phyloP scores from a whole-genome alignment of 2,113 vertebrate species.

The Odobenus rosmarus region DNA sequence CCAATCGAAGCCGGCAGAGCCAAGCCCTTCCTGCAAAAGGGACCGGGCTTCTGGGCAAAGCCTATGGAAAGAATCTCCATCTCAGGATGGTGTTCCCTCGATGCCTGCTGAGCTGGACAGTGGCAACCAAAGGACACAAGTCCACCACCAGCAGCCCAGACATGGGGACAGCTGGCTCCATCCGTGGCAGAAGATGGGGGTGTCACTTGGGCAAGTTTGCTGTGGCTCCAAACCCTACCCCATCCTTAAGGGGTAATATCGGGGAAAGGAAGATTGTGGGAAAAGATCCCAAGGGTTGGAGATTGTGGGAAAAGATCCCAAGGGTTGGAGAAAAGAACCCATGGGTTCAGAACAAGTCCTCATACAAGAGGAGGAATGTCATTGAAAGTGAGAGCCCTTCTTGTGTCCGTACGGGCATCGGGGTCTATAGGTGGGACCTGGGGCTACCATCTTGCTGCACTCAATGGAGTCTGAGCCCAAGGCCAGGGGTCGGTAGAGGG shows the following conservation, averaged over 20 bases:
- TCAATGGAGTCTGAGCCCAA: background rate
- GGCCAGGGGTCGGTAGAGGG: background rate
- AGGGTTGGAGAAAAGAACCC: background rate
- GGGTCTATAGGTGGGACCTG: background rate
- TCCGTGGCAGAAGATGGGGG: accelerated
- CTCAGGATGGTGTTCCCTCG: background rate
- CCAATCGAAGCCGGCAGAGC: background rate
- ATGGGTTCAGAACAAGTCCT: background rate
- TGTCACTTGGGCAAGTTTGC: too few species aligned
- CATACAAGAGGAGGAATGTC: background rate
- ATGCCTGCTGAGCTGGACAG: background rate
- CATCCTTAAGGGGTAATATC: background rate
- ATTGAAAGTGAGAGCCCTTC: background rate
- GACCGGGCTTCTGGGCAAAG: background rate
- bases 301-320: background rate
- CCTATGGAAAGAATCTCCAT: background rate
- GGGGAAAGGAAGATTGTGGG: background rate
- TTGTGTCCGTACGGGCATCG: background rate
- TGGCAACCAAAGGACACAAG: background rate
- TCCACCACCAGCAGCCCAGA: background rate
- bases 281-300: background rate
- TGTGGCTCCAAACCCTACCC: too few species aligned
- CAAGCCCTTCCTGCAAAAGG: background rate
- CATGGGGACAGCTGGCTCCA: background rate
- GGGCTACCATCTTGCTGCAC: background rate